A percentile compares a stretch with the other conserved stretches of the same genome.
These are phyloP conservation scores for Megalonaias nervosa DNA, from an alignment of 1,140 invertebrate species.

Conservation along the genomic window DNA sequence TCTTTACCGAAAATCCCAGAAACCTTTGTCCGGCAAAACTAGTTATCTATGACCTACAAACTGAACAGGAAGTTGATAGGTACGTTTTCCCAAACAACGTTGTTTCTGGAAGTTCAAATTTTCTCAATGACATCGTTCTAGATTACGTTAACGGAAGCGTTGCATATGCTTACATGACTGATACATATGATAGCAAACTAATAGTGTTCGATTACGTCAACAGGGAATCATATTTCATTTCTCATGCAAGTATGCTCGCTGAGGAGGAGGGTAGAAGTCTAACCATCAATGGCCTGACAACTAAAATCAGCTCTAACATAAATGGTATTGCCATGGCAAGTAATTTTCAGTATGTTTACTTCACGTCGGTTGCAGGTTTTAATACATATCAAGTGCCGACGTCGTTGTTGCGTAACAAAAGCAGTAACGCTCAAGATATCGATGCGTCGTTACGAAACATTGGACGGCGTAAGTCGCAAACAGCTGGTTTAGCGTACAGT, in stretches of 20 bases:
- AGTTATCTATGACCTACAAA: constrained; percentile 39
- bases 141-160: constrained; percentile 43
- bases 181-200: constrained; percentile 37
- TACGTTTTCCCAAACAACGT: constrained; percentile 40
- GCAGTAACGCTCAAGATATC: not conserved
- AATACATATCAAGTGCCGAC: constrained; percentile 43
- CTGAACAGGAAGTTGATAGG: constrained; percentile 6
- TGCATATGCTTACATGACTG: constrained; percentile 50
- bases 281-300: not conserved
- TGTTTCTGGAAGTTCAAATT: constrained; percentile 35
- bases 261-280: constrained; percentile 9
- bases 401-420: constrained; percentile 8
- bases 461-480: constrained; percentile 30
- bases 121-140: constrained; percentile 55
- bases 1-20: not conserved
- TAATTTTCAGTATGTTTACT: constrained; percentile 49
- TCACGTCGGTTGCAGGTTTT: constrained; percentile 34
- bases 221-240: constrained; percentile 31
- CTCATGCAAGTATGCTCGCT: constrained; percentile 38
- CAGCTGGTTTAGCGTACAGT: constrained; percentile 38
- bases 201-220: constrained; percentile 36
- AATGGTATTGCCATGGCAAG: constrained; percentile 53
- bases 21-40: constrained; percentile 50
- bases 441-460: not conserved
- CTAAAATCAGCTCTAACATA: constrained; percentile 21